phyloP scores from a whole-genome alignment of 2,888 invertebrate genomes.

The Sarcophaga subvicina region DNA sequence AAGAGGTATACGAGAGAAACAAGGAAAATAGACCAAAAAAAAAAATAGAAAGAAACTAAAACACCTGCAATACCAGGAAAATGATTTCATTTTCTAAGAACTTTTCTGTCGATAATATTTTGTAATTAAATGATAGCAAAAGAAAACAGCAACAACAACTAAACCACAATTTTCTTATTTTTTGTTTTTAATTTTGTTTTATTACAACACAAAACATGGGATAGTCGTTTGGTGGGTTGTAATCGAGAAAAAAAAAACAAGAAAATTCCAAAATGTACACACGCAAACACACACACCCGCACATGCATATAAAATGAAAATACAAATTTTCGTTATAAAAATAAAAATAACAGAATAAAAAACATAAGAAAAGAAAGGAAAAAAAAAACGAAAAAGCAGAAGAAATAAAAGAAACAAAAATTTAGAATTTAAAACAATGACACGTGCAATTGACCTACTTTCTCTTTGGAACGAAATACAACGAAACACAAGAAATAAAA shows the following conservation, averaged over 20 bases:
- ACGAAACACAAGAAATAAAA: background rate
- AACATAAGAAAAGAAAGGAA: background rate
- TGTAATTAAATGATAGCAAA: constrained; percentile 15
- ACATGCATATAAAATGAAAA: constrained; percentile 6
- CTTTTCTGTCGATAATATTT: background rate
- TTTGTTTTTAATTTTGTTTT: background rate
- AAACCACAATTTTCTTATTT: constrained; percentile 3
- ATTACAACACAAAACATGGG: constrained; percentile 7
- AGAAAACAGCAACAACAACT: constrained; percentile 9
- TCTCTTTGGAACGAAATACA: constrained; percentile 72
- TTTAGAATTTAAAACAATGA: constrained; percentile 53
- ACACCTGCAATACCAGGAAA: constrained; percentile 54
- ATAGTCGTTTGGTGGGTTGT: background rate
- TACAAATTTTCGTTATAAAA: background rate
- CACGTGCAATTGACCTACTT: constrained; percentile 81
- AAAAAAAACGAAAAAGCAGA: background rate
- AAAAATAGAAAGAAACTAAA: background rate
- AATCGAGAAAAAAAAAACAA: constrained; percentile 8
- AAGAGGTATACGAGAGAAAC: background rate
- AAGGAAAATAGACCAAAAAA: too few relatives aligned
- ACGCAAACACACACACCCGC: constrained; percentile 3
- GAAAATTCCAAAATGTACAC: constrained; percentile 31
- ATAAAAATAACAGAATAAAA: background rate
- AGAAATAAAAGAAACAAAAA: constrained; percentile 6
- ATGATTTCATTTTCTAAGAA: constrained; percentile 56